Evolutionary conservation across 2,113 vertebrate species (phyloP), one percentile per base, ranked within the genome.

Genomic region (Tupaia tana): DNA sequence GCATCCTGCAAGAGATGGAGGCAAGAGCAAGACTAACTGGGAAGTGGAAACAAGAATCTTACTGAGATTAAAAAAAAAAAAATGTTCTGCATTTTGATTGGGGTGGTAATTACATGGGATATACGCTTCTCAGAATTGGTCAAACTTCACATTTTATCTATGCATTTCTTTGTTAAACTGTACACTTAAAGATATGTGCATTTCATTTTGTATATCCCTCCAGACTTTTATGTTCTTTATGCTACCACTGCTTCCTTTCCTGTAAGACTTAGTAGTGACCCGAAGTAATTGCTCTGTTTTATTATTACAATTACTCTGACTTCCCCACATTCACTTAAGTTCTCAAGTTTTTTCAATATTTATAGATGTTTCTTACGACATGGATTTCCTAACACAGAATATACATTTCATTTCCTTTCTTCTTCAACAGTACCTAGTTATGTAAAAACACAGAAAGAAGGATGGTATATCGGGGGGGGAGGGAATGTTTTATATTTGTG

Each of bases 351-450:
- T 93, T 93, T 86, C 74, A 91, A 29, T 83, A 75, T 86, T 83
- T 93, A 95, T 84, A 70, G 56, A 78, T 95, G 11, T 84, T 64
- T 69, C 43, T 89, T 94, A 56, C 13, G 86, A 61, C 78, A 87
- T 67, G 24, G 20, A 71, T 89, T 90, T 91, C 34, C 56, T 19
- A 69, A 52, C 11, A 71, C 22, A 74, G 25, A 89, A 77, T 64
- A 91, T 43, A 91, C 52, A 31, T 69, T 69, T 84, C 85, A 83
- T 59, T 91, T 93, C 9, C 71, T 91, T 71, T 25, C 27, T 88
- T 84, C 67, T 6, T 18, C 29, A 58, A 52, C 2, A 89, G 29
- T 29, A 14, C 31, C 27, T 95, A 80, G 5, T 80, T 94, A 78
- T 52, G 73, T 15, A 89, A 78, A 91, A 86, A 91, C 22, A 56